phyloP scores from a whole-genome alignment of 1,140 invertebrate species.

The Plodia interpunctella region DNA sequence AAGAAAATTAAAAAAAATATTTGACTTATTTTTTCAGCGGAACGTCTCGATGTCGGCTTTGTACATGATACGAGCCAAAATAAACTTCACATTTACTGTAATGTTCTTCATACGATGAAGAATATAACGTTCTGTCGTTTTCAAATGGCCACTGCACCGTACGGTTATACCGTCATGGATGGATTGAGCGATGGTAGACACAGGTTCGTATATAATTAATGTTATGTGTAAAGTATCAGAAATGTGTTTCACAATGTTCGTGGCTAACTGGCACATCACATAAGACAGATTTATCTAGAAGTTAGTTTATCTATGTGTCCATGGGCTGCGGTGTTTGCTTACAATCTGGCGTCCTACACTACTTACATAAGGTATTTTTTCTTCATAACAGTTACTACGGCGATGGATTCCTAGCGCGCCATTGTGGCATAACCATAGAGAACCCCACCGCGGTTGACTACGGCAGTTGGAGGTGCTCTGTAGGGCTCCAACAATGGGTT shows the following conservation, averaged over 20 bases:
- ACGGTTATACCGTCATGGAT: slow-evolving; percentile 65
- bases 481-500: slow-evolving; percentile 46
- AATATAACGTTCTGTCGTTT: slow-evolving; percentile 70
- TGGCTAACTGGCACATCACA: too few relatives aligned
- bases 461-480: slow-evolving; percentile 62
- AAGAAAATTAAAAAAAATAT: too few relatives aligned
- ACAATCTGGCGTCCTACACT: too few relatives aligned
- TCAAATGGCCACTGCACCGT: slow-evolving; percentile 47
- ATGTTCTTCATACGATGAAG: slow-evolving; percentile 55
- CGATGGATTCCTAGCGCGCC: slow-evolving; percentile 47
- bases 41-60: slow-evolving; percentile 59
- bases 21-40: slow-evolving; percentile 37
- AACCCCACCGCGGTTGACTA: slow-evolving; percentile 43
- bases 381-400: slow-evolving; percentile 62
- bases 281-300: too few relatives aligned
- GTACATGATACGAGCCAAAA: slow-evolving; percentile 35
- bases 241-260: too few relatives aligned
- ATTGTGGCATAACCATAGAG: slow-evolving; percentile 70
- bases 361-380: not conserved
- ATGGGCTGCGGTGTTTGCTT: too few relatives aligned
- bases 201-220: slow-evolving; percentile 36
- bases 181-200: slow-evolving; percentile 63
- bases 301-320: too few relatives aligned
- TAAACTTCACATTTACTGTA: slow-evolving; percentile 62
- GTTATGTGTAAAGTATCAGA: too few relatives aligned